These are phyloP conservation scores for Buceros bicornis DNA, from an alignment of 2,797 vertebrate species.

Conservation along the genomic window DNA sequence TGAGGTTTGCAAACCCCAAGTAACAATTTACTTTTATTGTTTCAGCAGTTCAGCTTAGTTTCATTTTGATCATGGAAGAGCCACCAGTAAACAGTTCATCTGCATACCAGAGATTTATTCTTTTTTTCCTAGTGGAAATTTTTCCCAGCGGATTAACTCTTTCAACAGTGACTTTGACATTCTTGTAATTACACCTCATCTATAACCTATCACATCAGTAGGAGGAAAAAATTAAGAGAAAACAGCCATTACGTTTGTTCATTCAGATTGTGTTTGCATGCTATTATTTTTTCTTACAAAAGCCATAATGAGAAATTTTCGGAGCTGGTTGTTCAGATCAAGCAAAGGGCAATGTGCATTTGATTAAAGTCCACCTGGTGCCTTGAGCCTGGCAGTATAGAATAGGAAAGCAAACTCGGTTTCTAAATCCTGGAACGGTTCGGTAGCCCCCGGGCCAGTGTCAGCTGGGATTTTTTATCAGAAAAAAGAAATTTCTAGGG, in stretches of 20 bases:
- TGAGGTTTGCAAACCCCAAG: conserved; percentile 44
- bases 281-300: conserved; percentile 68
- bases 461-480: neutral
- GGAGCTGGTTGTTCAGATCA: conserved; percentile 67
- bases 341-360: conserved; percentile 50
- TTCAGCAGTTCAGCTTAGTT: conserved; percentile 52
- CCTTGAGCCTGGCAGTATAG: neutral
- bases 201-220: conserved; percentile 23
- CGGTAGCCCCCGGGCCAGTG: neutral
- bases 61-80: conserved; percentile 55
- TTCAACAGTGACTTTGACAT: neutral
- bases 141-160: conserved; percentile 58
- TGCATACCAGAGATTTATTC: neutral
- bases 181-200: conserved; percentile 45
- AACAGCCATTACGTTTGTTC: conserved; percentile 62
- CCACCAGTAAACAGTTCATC: conserved; percentile 43
- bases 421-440: neutral
- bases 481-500: neutral
- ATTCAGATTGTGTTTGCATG: conserved; percentile 66
- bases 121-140: neutral
- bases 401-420: neutral
- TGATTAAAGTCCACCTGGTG: conserved; percentile 65
- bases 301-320: conserved; percentile 75
- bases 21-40: conserved; percentile 74
- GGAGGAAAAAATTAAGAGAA: conserved; percentile 39